Evolutionary conservation across 1,140 invertebrate genomes (phyloP), one percentile per base, ranked within the genome.

Genomic region (Halesus radiatus): DNA sequence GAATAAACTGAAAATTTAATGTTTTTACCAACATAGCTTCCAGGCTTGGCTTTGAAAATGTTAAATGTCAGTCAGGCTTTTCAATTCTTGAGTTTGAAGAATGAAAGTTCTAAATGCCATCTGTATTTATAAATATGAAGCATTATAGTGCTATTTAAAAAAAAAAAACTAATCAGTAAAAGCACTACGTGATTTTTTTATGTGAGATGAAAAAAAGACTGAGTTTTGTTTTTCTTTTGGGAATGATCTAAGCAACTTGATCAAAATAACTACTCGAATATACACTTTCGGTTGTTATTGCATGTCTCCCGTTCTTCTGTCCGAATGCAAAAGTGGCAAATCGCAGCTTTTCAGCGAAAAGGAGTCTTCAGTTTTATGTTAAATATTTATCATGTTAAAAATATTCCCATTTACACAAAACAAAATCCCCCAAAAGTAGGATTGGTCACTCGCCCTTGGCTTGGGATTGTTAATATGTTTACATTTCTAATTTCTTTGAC

Each of bases 61-160:
- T 7, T 70, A 20, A 18, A 70, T 45, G 66, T 70, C 37, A 70
- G 37, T 6, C 29, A 18, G 22, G n/a, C 18, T 37, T 45, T 20
- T 70, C 5, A 50, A 20, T 3, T 70, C 10, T 70, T 6, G 29
- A 1, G 29, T 45, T 37, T 23, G 18, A 37, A 16, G 3, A 70
- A 70, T 20, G 66, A 37, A 20, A 70, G 32, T 23, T 45, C n/a
- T 45, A 20, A 70, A 70, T 70, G 66, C 22, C 66, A 70, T 20
- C n/a, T 70, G 37, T 70, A 70, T 70, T 70, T 70, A 50, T 70
- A 70, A 45, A 15, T 50, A 20, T 20, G 66, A 60, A 60, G 56
- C 56, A 23, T 60, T n/a, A 10, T 13, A 23, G 56, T 60, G 22
- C 56, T 18, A 23, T 60, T 60, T 60, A 20, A 60, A 60, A 23